Conservation (phyloP, 2,888 invertebrate species). For the Ophioninae sp. region DNA sequence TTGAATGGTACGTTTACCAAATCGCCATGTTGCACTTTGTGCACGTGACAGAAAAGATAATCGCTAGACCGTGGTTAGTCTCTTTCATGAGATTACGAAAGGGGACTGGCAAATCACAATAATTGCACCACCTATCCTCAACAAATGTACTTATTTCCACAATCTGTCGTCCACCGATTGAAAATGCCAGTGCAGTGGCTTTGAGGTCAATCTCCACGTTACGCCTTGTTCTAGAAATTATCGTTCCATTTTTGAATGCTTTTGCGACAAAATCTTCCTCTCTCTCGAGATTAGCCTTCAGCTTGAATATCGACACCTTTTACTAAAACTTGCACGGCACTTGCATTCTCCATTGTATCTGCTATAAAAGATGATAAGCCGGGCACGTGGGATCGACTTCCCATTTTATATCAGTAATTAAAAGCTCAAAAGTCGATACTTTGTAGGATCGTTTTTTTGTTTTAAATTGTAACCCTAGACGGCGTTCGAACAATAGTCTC, state of each 20-base stretch:
- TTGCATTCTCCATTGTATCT: too few species aligned
- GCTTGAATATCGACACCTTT: background rate
- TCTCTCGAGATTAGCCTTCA: constrained; percentile 2
- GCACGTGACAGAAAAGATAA: too few species aligned
- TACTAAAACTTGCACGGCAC: background rate
- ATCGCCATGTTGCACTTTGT: too few species aligned
- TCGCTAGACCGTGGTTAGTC: too few species aligned
- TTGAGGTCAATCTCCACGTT: constrained; percentile 8
- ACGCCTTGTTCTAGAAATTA: too few species aligned
- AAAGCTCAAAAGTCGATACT: too few species aligned
- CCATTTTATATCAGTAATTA: too few species aligned
- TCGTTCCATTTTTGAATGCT: background rate
- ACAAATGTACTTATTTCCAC: constrained; percentile 19
- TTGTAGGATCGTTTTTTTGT: too few species aligned
- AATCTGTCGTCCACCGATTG: constrained; percentile 13
- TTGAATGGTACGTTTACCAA: too few species aligned
- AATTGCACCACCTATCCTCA: constrained; percentile 24
- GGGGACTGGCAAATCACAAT: constrained; percentile 14
- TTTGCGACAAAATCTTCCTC: constrained; percentile 9
- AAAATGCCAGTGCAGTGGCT: constrained; percentile 13
- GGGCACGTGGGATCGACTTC: background rate
- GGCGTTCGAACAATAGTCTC: too few species aligned
- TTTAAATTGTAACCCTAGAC: too few species aligned
- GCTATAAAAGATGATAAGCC: constrained; percentile 9
- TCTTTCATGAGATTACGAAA: too few species aligned